Evolutionary conservation across 1,140 invertebrate genomes (phyloP), one percentile per base, ranked within the genome.

Genomic region (Neuroterus valhalla): DNA sequence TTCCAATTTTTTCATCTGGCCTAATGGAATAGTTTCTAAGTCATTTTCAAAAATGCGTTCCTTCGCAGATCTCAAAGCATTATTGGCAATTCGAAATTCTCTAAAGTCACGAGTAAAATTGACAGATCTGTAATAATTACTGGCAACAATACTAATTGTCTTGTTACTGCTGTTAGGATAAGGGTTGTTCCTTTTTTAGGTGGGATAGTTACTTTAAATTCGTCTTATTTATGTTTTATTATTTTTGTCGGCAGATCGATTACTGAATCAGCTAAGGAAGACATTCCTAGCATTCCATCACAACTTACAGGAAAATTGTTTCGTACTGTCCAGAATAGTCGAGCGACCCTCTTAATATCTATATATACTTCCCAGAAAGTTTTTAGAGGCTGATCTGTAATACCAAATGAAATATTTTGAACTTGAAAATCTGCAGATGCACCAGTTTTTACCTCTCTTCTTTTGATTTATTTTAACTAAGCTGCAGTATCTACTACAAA

Each of bases 341-440:
- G 23, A 52, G 17, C 6, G 10, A 17, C 19, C 11, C 17, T 21
- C 3, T 70, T 70, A 10, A 50, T 43, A 1, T 23, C 50, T 70
- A 70, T 14, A 15, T 15, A 31, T 50, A 70, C 21, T 48, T 70
- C 68, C 8, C 68, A 44, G 21, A 70, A 23, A 23, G 68, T 70
- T 12, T 15, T 21, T 50, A 70, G 19, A n/a, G 45, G 45, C 8
- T 48, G 68, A 14, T 70, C 45, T 17, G 38, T 26, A 2, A 70
- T 70, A 3, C 68, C 68, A 11, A 70, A 70, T 31, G 50, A 31
- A n/a, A 50, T 23, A 23, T 70, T 50, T 26, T 70, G 48, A 14
- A 70, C 15, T 50, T 17, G 14, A 11, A 14, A 5, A 21, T 52
- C 23, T 52, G 23, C 23, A 19, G 6, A 17, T 8, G 12, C 8